A percentile compares a stretch with the other conserved stretches of the same genome.
These are phyloP conservation scores for Cotesia typhae DNA, from an alignment of 1,140 invertebrate genomes.

Conservation along the genomic window DNA sequence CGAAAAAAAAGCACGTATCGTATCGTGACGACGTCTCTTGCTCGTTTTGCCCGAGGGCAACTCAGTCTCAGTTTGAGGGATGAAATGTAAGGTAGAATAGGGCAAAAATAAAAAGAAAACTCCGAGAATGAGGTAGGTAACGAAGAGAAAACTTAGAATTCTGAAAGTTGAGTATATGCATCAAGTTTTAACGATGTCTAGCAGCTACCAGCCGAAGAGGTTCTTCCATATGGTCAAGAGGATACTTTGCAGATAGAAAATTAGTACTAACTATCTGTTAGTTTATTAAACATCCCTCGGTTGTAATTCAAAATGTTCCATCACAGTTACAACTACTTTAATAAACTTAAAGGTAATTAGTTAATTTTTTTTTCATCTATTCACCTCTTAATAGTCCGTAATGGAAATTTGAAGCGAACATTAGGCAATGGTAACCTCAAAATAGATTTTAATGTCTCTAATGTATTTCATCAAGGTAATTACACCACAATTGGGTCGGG, in stretches of 20 bases:
- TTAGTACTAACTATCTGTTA: constrained; percentile 18
- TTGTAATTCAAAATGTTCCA: no score
- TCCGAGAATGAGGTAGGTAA: constrained; percentile 4
- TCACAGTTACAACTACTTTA: no score
- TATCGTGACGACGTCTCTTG: neutral
- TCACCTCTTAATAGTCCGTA: neutral
- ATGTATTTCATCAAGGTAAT: constrained; percentile 1
- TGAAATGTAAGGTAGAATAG: constrained; percentile 1
- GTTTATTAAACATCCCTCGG: neutral
- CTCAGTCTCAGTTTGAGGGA: constrained; percentile 20
- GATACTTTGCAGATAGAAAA: constrained; percentile 34
- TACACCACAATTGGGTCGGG: constrained; percentile 2
- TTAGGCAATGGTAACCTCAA: neutral
- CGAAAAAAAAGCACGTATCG: neutral
- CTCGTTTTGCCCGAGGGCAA: constrained; percentile 1
- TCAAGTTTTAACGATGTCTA: constrained; percentile 38
- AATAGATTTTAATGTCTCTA: neutral
- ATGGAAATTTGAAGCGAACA: neutral
- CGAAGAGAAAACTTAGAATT: neutral
- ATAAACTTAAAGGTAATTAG: no score
- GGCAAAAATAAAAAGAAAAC: constrained; percentile 5
- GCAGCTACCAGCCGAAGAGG: constrained; percentile 17
- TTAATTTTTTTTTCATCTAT: no score
- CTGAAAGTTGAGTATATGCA: constrained; percentile 29
- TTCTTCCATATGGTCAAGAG: constrained; percentile 28